phyloP scores from a whole-genome alignment of 2,797 vertebrate genomes.

The Lepus townsendii region DNA sequence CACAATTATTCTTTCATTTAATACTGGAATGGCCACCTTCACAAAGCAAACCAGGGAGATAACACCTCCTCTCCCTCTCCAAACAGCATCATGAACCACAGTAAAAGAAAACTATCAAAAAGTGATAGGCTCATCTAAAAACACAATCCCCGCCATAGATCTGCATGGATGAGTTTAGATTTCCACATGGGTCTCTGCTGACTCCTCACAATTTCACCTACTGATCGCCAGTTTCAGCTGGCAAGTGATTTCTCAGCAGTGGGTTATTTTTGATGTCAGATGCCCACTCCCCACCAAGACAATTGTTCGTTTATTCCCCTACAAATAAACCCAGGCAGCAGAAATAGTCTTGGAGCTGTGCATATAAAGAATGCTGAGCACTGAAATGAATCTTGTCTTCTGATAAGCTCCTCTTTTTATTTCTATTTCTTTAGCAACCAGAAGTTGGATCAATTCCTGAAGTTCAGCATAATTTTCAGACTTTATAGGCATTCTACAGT shows the following conservation, averaged over 20 bases:
- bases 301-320: constrained; percentile 80
- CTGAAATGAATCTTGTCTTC: constrained; percentile 68
- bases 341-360: constrained; percentile 66
- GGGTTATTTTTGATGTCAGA: constrained; percentile 70
- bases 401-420: constrained; percentile 62
- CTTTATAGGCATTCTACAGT: constrained; percentile 70
- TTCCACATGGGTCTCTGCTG: constrained; percentile 75
- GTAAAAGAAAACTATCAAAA: neutral
- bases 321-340: constrained; percentile 68
- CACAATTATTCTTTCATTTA: constrained; percentile 68
- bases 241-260: constrained; percentile 76
- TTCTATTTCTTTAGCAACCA: constrained; percentile 68
- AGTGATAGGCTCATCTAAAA: neutral
- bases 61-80: constrained; percentile 68
- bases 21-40: constrained; percentile 81
- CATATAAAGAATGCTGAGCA: constrained; percentile 58
- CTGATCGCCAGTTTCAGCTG: constrained; percentile 71
- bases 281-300: constrained; percentile 60
- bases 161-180: constrained; percentile 63
- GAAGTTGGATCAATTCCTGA: constrained; percentile 79
- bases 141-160: constrained; percentile 40
- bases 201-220: constrained; percentile 80
- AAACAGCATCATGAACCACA: constrained; percentile 11
- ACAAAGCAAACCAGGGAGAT: constrained; percentile 85
- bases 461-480: constrained; percentile 73